A percentile compares a stretch with the other conserved stretches of the same genome.
Evolutionary conservation across 2,888 invertebrate genomes (phyloP).

Genomic region (Oxytorus armatus): DNA sequence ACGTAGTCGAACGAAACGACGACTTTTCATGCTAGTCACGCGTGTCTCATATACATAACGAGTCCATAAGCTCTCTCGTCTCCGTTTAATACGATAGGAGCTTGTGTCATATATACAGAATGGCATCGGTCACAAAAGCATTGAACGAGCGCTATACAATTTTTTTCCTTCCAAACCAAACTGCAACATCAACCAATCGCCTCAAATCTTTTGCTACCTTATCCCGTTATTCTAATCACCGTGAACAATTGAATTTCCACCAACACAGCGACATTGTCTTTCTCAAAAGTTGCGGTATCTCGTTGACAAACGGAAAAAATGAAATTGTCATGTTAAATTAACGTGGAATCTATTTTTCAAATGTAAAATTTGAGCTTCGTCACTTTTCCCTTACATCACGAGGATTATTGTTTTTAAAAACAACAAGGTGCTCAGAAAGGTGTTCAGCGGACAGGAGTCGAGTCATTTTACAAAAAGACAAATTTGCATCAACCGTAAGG

Average conservation of each 20-base stretch:
- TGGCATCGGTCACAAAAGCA: slow-evolving; percentile 66
- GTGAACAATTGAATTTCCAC: neutral
- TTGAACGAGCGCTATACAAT: slow-evolving; percentile 55
- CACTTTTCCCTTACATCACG: neutral
- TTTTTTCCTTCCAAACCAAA: slow-evolving; percentile 59
- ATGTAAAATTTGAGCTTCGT: slow-evolving; percentile 1
- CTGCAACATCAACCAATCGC: slow-evolving; percentile 29
- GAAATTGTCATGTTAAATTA: neutral
- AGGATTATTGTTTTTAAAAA: no score
- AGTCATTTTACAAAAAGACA: no score
- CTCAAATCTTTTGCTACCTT: slow-evolving; percentile 49
- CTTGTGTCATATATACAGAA: slow-evolving; percentile 46
- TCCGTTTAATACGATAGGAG: slow-evolving; percentile 43
- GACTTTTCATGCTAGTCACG: slow-evolving; percentile 76
- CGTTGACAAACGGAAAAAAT: neutral
- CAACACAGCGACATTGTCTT: neutral
- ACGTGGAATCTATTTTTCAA: neutral
- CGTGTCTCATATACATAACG: slow-evolving; percentile 76
- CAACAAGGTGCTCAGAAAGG: no score
- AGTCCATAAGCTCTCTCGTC: slow-evolving; percentile 73
- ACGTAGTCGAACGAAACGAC: slow-evolving; percentile 70
- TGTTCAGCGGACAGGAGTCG: no score
- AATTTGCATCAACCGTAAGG: no score
- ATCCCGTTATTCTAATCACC: slow-evolving; percentile 26
- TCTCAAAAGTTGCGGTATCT: neutral